phyloP scores from a whole-genome alignment of 2,113 vertebrate species.

The Pterocles gutturalis region DNA sequence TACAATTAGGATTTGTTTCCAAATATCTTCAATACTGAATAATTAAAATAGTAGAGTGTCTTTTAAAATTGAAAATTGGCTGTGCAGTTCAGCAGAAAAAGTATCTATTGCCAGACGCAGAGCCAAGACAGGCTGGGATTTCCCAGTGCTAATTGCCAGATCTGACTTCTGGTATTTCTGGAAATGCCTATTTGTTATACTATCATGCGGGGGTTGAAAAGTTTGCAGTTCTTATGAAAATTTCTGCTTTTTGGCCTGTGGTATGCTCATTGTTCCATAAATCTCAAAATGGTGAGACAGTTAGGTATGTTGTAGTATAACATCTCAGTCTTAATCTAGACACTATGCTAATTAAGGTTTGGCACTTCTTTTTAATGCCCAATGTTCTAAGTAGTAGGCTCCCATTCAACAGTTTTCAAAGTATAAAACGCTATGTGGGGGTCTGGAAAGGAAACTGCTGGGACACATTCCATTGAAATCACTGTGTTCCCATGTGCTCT shows the following conservation, averaged over 20 bases:
- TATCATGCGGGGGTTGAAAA: neutral
- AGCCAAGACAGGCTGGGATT: slow-evolving; percentile 54
- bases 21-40: neutral
- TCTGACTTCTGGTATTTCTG: slow-evolving; percentile 66
- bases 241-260: neutral
- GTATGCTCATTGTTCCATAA: neutral
- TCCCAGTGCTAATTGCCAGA: slow-evolving; percentile 41
- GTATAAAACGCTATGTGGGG: neutral
- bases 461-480: neutral
- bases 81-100: slow-evolving; percentile 21
- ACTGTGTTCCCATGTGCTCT: neutral
- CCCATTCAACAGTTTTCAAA: neutral
- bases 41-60: neutral
- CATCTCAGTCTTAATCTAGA: neutral
- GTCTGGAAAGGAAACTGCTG: neutral
- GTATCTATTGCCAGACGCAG: slow-evolving; percentile 24
- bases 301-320: neutral
- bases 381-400: neutral
- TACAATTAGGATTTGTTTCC: neutral
- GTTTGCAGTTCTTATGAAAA: neutral
- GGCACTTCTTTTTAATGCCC: neutral
- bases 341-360: neutral
- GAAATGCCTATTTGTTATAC: slow-evolving; percentile 39
- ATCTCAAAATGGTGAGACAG: neutral
- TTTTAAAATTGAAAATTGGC: slow-evolving; percentile 30